phyloP scores from a whole-genome alignment of 2,797 vertebrate genomes.

The Podarcis lilfordi region DNA sequence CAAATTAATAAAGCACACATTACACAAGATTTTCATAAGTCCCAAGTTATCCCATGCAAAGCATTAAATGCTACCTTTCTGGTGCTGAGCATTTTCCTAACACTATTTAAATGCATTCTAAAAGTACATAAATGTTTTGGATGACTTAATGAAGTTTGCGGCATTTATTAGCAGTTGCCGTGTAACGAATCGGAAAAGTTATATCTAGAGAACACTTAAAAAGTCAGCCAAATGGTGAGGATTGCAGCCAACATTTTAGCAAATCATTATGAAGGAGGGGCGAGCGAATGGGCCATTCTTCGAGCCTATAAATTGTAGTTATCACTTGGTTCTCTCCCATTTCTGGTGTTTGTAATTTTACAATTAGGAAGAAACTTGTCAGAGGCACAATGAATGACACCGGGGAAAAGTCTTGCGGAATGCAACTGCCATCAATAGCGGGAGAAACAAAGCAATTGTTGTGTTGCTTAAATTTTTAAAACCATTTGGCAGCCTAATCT shows the following conservation, averaged over 20 bases:
- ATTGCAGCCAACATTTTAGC: constrained; percentile 18
- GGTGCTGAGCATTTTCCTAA: not conserved
- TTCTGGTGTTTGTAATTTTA: constrained; percentile 39
- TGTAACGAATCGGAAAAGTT: constrained; percentile 12
- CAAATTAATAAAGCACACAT: not conserved
- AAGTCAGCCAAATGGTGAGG: constrained; percentile 26
- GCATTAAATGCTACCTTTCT: too few relatives aligned
- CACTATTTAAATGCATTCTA: not conserved
- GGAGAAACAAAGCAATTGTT: constrained; percentile 42
- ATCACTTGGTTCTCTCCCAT: not conserved
- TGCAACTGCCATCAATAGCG: not conserved
- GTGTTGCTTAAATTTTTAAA: constrained; percentile 18
- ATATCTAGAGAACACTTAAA: constrained; percentile 20
- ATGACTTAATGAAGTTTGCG: constrained; percentile 2
- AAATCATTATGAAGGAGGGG: constrained; percentile 7
- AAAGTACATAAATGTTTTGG: not conserved
- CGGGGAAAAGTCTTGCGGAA: constrained; percentile 24
- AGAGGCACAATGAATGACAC: constrained; percentile 12
- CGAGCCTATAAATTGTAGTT: constrained; percentile 1
- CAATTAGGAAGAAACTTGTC: constrained; percentile 9
- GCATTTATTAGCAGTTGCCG: constrained; percentile 17
- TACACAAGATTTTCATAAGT: not conserved
- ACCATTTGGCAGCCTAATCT: constrained; percentile 9
- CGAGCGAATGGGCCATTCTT: not conserved
- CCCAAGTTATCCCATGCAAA: not conserved